phyloP scores from a whole-genome alignment of 2,888 invertebrate genomes.

The Capitulum mitella region DNA sequence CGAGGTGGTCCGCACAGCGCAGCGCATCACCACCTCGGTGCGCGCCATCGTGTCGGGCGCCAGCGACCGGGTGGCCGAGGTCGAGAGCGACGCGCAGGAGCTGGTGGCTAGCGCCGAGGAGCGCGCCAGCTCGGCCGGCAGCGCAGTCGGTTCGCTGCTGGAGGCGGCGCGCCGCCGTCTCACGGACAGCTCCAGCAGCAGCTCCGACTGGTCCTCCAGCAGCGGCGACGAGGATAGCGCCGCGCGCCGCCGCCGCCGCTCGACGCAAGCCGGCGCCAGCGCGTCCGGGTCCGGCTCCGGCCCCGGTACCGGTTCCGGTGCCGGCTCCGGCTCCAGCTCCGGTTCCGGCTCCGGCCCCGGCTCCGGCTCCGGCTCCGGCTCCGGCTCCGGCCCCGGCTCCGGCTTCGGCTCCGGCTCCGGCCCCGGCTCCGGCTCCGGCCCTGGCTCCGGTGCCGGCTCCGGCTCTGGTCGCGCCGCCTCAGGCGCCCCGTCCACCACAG shows the following conservation, averaged over 20 bases:
- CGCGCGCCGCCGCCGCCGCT: no score
- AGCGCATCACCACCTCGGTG: not conserved
- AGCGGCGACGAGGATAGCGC: not conserved
- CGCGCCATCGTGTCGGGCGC: not conserved
- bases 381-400: no score
- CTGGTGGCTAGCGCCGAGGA: constrained; percentile 45
- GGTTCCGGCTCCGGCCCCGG: not conserved
- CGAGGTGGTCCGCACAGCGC: not conserved
- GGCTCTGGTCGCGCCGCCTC: no score
- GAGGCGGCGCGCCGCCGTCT: not conserved
- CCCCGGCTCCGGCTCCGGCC: no score
- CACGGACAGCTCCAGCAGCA: not conserved
- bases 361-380: constrained; percentile 10
- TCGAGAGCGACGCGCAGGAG: constrained; percentile 42
- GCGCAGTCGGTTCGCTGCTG: not conserved
- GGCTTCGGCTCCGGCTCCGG: no score
- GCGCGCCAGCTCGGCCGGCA: constrained; percentile 40
- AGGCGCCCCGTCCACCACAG: no score
- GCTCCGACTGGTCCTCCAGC: not conserved
- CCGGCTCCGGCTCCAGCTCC: not conserved
- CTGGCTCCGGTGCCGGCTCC: no score
- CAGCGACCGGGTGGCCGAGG: not conserved
- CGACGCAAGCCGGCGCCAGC: no score
- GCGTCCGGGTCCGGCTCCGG: no score
- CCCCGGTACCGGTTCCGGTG: no score